Evolutionary conservation across 2,113 vertebrate species (phyloP), one percentile per base, ranked within the genome.

Genomic region (Rhinoptilus africanus): DNA sequence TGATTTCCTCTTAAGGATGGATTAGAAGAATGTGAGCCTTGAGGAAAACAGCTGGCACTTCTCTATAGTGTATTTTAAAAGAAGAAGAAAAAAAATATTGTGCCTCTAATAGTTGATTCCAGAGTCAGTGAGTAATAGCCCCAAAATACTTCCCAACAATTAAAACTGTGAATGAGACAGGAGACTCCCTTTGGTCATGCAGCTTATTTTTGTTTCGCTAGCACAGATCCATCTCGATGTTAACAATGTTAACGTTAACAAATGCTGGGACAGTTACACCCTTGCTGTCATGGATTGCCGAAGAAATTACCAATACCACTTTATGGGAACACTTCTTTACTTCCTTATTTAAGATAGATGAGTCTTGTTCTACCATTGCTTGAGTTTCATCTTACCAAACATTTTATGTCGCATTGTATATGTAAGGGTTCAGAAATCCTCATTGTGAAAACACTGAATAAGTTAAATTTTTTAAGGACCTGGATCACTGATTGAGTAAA

Each of bases 1-100:
- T 93, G 96, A 97, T 96, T 97, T 97, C 63, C 51, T 95, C 54
- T 96, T 95, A 94, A 81, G 51, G 47, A 90, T 62, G 54, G 78
- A 93, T 91, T 88, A 96, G 93, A 91, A 93, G 80, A 96, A 92
- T 76, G 75, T 6, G 6, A 91, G 75, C 69, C 88, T 96, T 92
- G 43, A 92, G 90, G 53, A 89, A 85, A 94, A 94, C 27, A 92
- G 59, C 30, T 96, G 60, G 63, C 48, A 95, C 85, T 92, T 93
- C 63, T 85, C 32, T 76, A 64, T 27, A 81, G 43, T 35, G 14
- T 74, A 87, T 47, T 71, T 91, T 12, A 71, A 86, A 94, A 56
- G 7, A 68, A 78, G 64, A 43, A 69, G 51, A 69, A 56, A 53
- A 59, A 50, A 32, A 47, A 18, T 34, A 26, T 66, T 86, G 32